These are phyloP conservation scores for Peromyscus melanophrys DNA, from an alignment of 2,797 vertebrate species.

Conservation along the genomic window DNA sequence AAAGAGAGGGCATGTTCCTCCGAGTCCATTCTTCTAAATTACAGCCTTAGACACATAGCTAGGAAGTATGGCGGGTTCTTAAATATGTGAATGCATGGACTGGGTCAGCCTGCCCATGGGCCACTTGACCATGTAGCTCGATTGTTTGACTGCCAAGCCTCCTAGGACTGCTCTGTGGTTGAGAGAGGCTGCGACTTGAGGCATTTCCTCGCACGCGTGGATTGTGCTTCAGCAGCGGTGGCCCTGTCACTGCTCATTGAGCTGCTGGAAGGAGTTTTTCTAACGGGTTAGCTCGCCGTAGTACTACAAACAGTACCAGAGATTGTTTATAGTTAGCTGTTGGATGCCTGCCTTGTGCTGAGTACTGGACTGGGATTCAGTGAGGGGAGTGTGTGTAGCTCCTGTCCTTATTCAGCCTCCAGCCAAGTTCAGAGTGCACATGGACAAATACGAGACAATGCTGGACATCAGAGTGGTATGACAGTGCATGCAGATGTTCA, in stretches of 20 bases:
- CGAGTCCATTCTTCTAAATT: constrained; percentile 12
- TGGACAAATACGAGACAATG: neutral
- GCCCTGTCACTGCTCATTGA: neutral
- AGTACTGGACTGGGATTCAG: neutral
- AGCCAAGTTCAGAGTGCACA: neutral
- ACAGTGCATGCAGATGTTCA: neutral
- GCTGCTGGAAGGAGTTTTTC: neutral
- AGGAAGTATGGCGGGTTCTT: neutral
- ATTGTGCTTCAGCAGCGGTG: constrained; percentile 7
- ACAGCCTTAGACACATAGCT: neutral
- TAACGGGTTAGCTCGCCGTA: neutral
- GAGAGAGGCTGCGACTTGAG: neutral
- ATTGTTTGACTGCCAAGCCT: neutral
- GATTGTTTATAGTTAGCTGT: neutral
- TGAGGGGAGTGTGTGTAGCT: neutral
- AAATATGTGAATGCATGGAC: neutral
- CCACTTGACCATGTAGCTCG: neutral
- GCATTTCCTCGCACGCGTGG: neutral
- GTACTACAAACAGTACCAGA: neutral
- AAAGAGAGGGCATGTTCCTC: neutral
- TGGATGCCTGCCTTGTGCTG: neutral
- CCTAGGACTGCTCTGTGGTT: neutral
- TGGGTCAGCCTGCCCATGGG: neutral
- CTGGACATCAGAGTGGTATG: neutral
- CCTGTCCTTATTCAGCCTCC: neutral